Percentiles rank a stretch among this genome's conserved stretches.
These are phyloP conservation scores for Saguinus imperator DNA, from an alignment of 2,113 vertebrate species.

Conservation along the genomic window DNA sequence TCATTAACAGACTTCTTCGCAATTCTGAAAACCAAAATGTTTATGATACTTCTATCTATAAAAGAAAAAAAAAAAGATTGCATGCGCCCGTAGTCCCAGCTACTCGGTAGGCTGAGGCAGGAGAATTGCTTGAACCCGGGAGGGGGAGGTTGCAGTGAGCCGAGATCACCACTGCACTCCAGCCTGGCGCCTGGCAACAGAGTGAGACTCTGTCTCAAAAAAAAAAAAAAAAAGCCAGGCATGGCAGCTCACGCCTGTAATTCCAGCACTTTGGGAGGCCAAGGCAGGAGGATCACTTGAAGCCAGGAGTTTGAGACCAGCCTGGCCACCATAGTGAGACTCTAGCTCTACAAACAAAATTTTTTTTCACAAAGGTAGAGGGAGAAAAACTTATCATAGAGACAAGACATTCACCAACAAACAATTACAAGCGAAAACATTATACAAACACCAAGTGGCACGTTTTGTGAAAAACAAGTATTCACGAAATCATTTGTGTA, in stretches of 20 bases:
- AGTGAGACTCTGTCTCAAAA: no score
- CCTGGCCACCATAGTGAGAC: not conserved
- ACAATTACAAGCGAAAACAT: not conserved
- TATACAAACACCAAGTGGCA: not conserved
- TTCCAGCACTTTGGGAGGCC: not conserved
- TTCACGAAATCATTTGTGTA: not conserved
- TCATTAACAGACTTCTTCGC: constrained; percentile 1
- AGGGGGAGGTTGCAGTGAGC: no score
- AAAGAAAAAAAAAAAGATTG: not conserved
- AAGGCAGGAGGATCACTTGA: not conserved
- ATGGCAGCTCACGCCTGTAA: not conserved
- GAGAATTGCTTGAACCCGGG: no score
- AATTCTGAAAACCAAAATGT: constrained; percentile 25
- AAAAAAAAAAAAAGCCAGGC: not conserved
- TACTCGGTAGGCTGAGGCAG: no score
- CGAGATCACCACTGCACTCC: no score
- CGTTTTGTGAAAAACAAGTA: not conserved
- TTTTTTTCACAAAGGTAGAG: not conserved
- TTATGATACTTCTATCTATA: not conserved
- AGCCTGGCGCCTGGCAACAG: no score
- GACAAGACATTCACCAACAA: not conserved
- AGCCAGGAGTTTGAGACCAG: not conserved
- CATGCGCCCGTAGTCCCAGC: no score
- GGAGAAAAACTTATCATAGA: not conserved
- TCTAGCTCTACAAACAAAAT: not conserved